Evolutionary conservation across 2,888 invertebrate species (phyloP).

Genomic region (Erebia epiphron): DNA sequence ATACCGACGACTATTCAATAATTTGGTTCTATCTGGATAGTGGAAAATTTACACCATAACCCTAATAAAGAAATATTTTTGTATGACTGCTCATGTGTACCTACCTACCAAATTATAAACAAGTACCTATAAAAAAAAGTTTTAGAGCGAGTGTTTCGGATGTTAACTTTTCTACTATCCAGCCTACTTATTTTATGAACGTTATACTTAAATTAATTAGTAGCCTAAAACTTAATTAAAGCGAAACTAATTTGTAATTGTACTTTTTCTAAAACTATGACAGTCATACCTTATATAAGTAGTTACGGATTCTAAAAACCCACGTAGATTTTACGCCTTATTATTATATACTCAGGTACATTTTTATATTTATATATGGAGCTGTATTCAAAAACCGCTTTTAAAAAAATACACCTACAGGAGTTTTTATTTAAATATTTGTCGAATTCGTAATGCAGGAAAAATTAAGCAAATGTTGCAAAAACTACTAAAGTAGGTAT

Average conservation of each 20-base stretch:
- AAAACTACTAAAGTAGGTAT: background rate
- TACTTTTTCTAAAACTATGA: background rate
- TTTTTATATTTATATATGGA: too few relatives aligned
- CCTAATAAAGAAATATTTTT: too few relatives aligned
- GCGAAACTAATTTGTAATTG: slow-evolving; percentile 7
- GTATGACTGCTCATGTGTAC: background rate
- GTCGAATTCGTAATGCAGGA: background rate
- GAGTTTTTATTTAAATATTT: background rate
- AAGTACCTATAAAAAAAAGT: background rate
- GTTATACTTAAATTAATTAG: background rate
- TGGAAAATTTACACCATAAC: too few relatives aligned
- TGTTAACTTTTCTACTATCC: background rate
- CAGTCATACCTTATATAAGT: background rate
- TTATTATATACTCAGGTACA: background rate
- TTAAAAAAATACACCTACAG: background rate
- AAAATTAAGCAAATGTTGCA: background rate
- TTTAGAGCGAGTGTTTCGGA: background rate
- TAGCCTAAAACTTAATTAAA: slow-evolving; percentile 7
- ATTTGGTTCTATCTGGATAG: too few relatives aligned
- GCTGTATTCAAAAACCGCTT: background rate
- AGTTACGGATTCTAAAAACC: background rate
- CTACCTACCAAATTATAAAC: too few relatives aligned
- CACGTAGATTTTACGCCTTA: background rate
- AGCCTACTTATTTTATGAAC: slow-evolving; percentile 5
- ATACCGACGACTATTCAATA: too few relatives aligned